Percentiles rank a stretch among this genome's conserved stretches.
Conservation (phyloP, 1,140 invertebrate genomes). For the Cepaea nemoralis region DNA sequence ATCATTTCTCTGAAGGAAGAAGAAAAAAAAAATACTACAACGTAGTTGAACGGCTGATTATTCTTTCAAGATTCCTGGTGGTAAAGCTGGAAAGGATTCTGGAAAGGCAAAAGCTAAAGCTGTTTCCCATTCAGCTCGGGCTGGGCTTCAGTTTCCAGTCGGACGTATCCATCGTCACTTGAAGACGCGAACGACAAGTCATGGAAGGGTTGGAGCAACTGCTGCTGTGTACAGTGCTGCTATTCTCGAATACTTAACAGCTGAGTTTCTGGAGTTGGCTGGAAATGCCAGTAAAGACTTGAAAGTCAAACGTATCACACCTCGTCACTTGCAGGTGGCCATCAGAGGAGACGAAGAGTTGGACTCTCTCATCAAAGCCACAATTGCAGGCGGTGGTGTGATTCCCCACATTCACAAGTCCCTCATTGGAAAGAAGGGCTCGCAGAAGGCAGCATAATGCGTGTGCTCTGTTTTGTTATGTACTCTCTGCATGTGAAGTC, state of each 20-base stretch:
- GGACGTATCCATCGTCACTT: slow-evolving; percentile 98
- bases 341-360: slow-evolving; percentile 99
- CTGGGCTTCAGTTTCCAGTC: slow-evolving; percentile 96
- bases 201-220: slow-evolving; percentile 98
- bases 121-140: slow-evolving; percentile 95
- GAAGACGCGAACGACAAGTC: slow-evolving; percentile 98
- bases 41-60: too few relatives aligned
- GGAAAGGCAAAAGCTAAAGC: slow-evolving; percentile 99
- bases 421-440: slow-evolving; percentile 95
- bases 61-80: too few relatives aligned
- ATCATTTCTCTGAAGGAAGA: too few relatives aligned
- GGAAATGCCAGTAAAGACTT: slow-evolving; percentile 99
- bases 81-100: slow-evolving; percentile 99
- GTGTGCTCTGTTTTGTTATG: too few relatives aligned
- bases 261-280: slow-evolving; percentile 96
- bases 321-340: slow-evolving; percentile 97
- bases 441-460: slow-evolving; percentile 66
- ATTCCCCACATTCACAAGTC: slow-evolving; percentile 99
- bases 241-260: slow-evolving; percentile 98
- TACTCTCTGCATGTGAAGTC: too few relatives aligned
- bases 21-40: too few relatives aligned
- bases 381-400: slow-evolving; percentile 96
- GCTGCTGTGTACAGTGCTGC: slow-evolving; percentile 99
- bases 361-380: slow-evolving; percentile 98
- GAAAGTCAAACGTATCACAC: slow-evolving; percentile 99